Base-by-base conservation (phyloP, 2,888 invertebrate species). In the Mamestra brassicae region DNA sequence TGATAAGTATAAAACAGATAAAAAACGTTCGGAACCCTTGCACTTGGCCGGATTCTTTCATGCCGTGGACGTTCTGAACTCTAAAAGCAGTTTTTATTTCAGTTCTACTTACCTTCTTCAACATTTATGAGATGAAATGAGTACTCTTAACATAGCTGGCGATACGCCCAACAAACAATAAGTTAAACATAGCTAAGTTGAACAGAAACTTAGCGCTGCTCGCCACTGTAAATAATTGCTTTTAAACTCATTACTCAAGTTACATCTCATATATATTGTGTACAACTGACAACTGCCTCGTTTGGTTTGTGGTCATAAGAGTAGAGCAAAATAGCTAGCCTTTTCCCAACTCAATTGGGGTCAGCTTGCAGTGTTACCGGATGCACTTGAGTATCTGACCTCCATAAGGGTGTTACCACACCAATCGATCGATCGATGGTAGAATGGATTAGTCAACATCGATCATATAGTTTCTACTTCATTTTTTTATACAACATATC, bases 141-240 rank as follows among this genome's bases (percentile, higher is more conserved):
- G 47, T 64, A 55, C 7, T 55, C 45, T 54, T 0, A 54, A 13
- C 52, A 50, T 5, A 57, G 15, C 26, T 15, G 15, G n/a, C 3
- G 4, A 26, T 36, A 77, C 15, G 15, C 10, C 0, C 34, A 13
- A 55, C 34, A 26, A 26, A 26, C 26, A 26, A 26, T 26, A 57
- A 57, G n/a, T 74, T 42, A n/a, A 34, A 57, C 55, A 17, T 50
- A 75, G 54, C 17, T 62, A 13, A 26, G 17, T 47, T 11, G 11
- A n/a, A 74, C 5, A n/a, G 8, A 50, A 74, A 74, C 26, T 77
- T 50, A 11, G n/a, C 42, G 0, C 8, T 15, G 55, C 47, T 76
- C 42, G 15, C 55, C 55, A 68, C 42, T 15, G 68, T 77, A 67
- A 76, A 77, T 76, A 74, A 74, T 74, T 76, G 38, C 77, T 76